phyloP scores from a whole-genome alignment of 2,113 vertebrate genomes.

The Mirza zaza region DNA sequence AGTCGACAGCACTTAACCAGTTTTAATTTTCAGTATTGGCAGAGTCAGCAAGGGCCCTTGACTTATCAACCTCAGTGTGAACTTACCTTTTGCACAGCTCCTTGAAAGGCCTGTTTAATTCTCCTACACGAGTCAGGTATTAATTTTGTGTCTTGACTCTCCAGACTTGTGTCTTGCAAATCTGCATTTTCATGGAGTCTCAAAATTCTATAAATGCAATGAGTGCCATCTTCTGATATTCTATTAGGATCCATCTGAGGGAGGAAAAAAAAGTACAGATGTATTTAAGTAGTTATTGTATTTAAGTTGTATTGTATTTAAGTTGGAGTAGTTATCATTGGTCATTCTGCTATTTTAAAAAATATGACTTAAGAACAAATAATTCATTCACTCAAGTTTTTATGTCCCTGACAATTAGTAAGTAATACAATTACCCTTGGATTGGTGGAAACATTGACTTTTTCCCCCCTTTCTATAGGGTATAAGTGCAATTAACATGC shows the following conservation, averaged over 20 bases:
- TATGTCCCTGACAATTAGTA: background rate
- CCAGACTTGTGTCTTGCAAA: constrained; percentile 81
- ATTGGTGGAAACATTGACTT: background rate
- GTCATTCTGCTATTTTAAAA: constrained; percentile 23
- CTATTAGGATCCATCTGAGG: constrained; percentile 87
- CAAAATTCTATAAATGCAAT: constrained; percentile 85
- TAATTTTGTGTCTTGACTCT: constrained; percentile 80
- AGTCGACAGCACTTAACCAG: background rate
- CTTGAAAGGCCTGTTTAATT: constrained; percentile 85
- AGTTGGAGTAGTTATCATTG: background rate
- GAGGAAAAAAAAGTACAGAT: constrained; percentile 10
- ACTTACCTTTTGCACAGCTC: constrained; percentile 85
- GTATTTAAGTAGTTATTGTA: no score
- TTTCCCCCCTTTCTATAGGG: no score
- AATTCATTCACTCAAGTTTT: background rate
- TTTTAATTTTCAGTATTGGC: background rate
- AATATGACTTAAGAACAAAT: background rate
- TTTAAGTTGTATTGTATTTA: no score
- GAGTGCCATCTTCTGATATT: constrained; percentile 85
- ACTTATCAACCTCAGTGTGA: background rate
- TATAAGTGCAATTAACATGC: no score
- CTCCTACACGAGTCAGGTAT: constrained; percentile 85
- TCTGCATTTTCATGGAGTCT: constrained; percentile 81
- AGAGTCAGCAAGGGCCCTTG: background rate
- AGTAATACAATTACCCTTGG: background rate